These are phyloP conservation scores for Lymantria dispar DNA, from an alignment of 2,888 invertebrate genomes.

Conservation along the genomic window DNA sequence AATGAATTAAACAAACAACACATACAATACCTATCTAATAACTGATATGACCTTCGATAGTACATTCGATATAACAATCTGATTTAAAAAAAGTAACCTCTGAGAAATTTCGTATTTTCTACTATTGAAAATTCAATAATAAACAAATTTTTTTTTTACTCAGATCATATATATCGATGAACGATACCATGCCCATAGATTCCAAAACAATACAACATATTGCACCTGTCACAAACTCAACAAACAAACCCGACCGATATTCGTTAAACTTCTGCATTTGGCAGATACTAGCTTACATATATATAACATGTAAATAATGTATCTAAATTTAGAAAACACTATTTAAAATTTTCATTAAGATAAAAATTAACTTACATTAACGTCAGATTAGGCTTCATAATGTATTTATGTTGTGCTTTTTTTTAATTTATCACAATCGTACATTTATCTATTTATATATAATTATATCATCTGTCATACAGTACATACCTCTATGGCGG, in stretches of 20 bases:
- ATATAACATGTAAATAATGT: slow-evolving; percentile 56
- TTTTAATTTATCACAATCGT: slow-evolving; percentile 73
- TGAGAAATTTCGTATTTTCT: too few relatives aligned
- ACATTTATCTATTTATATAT: slow-evolving; percentile 62
- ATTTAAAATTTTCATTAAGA: slow-evolving; percentile 51
- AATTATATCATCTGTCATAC: slow-evolving; percentile 64
- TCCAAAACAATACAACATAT: slow-evolving; percentile 46
- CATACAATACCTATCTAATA: background rate
- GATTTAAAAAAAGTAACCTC: too few relatives aligned
- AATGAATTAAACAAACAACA: slow-evolving; percentile 33
- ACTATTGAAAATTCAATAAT: too few relatives aligned
- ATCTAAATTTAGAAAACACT: slow-evolving; percentile 63
- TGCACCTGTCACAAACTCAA: slow-evolving; percentile 63
- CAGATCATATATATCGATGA: too few relatives aligned
- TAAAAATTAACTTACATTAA: slow-evolving; percentile 63
- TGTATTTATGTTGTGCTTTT: slow-evolving; percentile 75
- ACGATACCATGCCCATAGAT: slow-evolving; percentile 5
- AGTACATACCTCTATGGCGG: slow-evolving; percentile 56
- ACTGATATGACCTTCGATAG: too few relatives aligned
- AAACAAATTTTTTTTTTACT: too few relatives aligned
- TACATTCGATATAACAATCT: too few relatives aligned
- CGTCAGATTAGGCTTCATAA: slow-evolving; percentile 75
- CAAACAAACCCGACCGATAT: slow-evolving; percentile 48
- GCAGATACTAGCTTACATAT: slow-evolving; percentile 54
- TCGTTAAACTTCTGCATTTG: slow-evolving; percentile 48